Conservation (phyloP, 2,797 vertebrate genomes). For the Arremon aurantiirostris region DNA sequence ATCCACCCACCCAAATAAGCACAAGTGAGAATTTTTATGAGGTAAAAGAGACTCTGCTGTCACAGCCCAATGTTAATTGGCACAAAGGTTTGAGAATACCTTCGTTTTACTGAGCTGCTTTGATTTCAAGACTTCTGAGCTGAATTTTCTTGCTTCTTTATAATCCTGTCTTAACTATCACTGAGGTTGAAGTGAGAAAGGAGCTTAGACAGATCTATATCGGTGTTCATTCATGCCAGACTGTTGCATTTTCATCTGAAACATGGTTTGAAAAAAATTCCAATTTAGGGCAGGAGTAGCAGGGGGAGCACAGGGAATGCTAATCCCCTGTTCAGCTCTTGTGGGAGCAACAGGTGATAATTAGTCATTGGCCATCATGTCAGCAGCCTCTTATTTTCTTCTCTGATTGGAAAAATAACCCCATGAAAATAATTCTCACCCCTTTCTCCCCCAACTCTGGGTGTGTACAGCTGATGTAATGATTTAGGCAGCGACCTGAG, state of each 20-base stretch:
- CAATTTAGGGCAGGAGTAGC: neutral
- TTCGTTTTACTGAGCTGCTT: constrained; percentile 35
- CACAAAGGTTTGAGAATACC: constrained; percentile 40
- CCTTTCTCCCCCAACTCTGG: neutral
- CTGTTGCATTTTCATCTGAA: constrained; percentile 25
- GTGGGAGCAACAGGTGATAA: neutral
- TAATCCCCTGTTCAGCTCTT: neutral
- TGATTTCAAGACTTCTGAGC: constrained; percentile 44
- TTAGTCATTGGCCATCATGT: neutral
- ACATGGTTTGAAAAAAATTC: neutral
- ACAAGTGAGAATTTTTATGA: constrained; percentile 33
- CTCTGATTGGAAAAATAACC: neutral
- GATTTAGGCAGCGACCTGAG: neutral
- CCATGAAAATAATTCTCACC: neutral
- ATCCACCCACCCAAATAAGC: constrained; percentile 45
- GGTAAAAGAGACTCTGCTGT: constrained; percentile 19
- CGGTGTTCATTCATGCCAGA: constrained; percentile 49
- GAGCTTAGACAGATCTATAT: constrained; percentile 49
- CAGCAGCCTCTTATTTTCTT: neutral
- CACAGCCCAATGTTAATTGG: constrained; percentile 46
- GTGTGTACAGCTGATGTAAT: neutral
- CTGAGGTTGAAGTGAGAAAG: constrained; percentile 51
- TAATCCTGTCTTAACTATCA: constrained; percentile 58
- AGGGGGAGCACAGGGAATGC: neutral
- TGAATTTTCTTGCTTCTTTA: constrained; percentile 28